phyloP scores from a whole-genome alignment of 2,113 vertebrate species.

The Daboia siamensis region DNA sequence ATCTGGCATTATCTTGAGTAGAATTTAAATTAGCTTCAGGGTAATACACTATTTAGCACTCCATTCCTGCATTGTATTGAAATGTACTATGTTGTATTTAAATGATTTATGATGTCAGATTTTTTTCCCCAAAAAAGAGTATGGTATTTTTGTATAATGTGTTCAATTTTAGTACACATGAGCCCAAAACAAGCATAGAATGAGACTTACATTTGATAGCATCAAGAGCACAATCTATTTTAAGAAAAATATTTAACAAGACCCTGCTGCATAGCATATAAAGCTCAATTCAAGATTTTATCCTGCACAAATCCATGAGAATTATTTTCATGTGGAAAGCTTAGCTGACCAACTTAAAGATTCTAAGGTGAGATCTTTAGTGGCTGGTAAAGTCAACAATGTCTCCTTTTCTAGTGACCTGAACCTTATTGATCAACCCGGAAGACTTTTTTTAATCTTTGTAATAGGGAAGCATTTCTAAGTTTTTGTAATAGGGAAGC shows the following conservation, averaged over 20 bases:
- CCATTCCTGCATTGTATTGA: slow-evolving; percentile 38
- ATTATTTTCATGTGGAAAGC: background rate
- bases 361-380: background rate
- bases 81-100: background rate
- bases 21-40: slow-evolving; percentile 17
- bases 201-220: background rate
- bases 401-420: background rate
- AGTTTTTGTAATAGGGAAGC: background rate
- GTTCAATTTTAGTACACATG: background rate
- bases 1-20: slow-evolving; percentile 20
- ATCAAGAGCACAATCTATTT: background rate
- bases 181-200: background rate
- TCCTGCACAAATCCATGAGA: background rate
- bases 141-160: background rate
- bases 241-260: background rate
- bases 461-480: background rate
- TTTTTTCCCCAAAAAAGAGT: slow-evolving; percentile 26
- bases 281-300: background rate
- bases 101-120: slow-evolving; percentile 24
- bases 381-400: background rate
- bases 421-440: background rate
- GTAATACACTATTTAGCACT: slow-evolving; percentile 26
- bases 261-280: background rate
- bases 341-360: background rate
- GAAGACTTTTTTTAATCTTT: background rate